A percentile compares a stretch with the other conserved stretches of the same genome.
phyloP scores from a whole-genome alignment of 2,797 vertebrate species.

The Halcyon leucocephala region DNA sequence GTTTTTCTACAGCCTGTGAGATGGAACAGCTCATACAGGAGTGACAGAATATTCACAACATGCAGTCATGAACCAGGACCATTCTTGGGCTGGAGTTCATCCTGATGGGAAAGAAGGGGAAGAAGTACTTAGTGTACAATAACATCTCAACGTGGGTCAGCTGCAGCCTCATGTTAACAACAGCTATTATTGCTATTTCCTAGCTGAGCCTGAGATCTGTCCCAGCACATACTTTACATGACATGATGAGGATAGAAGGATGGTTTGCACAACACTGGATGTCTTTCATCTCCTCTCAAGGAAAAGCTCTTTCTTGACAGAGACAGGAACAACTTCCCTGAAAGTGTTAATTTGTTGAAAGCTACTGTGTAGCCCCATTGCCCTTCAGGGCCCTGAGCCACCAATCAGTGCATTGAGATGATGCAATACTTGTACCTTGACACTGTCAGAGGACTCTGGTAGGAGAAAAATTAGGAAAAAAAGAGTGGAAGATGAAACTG shows the following conservation, averaged over 20 bases:
- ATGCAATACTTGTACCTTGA: not conserved
- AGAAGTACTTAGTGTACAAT: not conserved
- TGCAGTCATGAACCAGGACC: not conserved
- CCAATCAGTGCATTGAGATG: not conserved
- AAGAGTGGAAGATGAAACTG: not conserved
- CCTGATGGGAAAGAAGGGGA: not conserved
- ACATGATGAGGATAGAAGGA: not conserved
- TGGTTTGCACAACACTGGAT: not conserved
- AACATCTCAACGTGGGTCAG: not conserved
- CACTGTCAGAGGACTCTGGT: not conserved
- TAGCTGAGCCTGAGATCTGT: not conserved
- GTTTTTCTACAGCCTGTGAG: not conserved
- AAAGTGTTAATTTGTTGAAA: conserved; percentile 11
- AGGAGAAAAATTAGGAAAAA: not conserved
- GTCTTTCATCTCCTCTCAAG: not conserved
- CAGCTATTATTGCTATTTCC: not conserved
- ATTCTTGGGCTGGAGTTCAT: not conserved
- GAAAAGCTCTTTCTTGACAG: not conserved
- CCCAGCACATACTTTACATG: not conserved
- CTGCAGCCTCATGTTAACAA: not conserved
- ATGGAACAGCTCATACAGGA: not conserved
- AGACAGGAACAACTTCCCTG: not conserved
- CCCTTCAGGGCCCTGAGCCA: not conserved
- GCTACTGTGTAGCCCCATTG: not conserved
- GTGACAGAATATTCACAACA: not conserved